Evolutionary conservation across 2,888 invertebrate genomes (phyloP).

Genomic region (Escarpia spicata): DNA sequence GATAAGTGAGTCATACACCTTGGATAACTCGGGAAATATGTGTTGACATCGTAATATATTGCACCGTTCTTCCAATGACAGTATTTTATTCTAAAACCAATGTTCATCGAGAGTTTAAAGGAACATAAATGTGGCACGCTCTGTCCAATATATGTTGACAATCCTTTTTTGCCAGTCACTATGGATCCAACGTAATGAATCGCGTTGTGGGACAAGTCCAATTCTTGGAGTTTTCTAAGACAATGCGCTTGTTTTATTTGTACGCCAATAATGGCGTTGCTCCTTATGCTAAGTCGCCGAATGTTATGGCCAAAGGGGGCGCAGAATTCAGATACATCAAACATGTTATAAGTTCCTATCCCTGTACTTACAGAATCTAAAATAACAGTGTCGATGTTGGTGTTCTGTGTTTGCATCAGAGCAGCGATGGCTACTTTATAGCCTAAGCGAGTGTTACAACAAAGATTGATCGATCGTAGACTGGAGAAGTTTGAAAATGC

Average conservation of each 20-base stretch:
- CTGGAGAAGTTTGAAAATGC: conserved; percentile 3
- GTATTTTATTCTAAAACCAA: not conserved
- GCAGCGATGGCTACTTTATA: not conserved
- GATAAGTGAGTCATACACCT: not conserved
- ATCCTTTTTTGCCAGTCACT: no score
- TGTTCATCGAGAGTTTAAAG: not conserved
- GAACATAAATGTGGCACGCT: not conserved
- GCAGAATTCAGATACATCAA: not conserved
- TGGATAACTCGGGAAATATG: not conserved
- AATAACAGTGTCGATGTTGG: not conserved
- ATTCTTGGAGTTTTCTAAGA: not conserved
- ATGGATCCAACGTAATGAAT: not conserved
- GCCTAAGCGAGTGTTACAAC: not conserved
- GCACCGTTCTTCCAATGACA: not conserved
- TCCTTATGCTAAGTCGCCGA: not conserved
- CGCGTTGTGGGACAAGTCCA: not conserved
- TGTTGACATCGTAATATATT: not conserved
- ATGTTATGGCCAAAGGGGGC: not conserved
- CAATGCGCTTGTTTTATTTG: not conserved
- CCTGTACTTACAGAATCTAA: not conserved
- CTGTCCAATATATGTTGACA: not conserved
- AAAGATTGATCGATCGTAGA: conserved; percentile 16
- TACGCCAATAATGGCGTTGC: not conserved
- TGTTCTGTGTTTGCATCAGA: not conserved
- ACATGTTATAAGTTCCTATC: not conserved